These are phyloP conservation scores for Phylloscopus collybita DNA, from an alignment of 2,797 vertebrate genomes.

Conservation along the genomic window DNA sequence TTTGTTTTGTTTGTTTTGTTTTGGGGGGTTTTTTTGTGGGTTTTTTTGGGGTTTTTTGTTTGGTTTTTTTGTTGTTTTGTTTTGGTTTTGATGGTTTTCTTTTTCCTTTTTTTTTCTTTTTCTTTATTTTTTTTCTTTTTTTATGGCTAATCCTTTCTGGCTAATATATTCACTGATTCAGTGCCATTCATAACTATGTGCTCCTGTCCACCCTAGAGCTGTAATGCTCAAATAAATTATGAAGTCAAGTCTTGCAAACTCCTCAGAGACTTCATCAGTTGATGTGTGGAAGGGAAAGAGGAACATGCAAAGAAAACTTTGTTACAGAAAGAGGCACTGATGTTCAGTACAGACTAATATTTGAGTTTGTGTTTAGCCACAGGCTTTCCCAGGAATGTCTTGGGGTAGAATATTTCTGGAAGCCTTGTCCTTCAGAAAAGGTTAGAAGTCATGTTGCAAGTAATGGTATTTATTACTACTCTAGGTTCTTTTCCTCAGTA, in stretches of 20 bases:
- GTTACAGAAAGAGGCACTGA: not conserved
- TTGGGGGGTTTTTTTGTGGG: no score
- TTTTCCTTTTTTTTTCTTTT: no score
- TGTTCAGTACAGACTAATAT: not conserved
- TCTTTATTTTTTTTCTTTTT: not conserved
- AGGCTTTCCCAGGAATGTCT: not conserved
- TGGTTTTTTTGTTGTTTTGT: no score
- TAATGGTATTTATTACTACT: not conserved
- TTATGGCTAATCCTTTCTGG: not conserved
- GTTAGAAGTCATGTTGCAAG: not conserved
- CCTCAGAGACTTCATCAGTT: not conserved
- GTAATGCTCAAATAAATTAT: not conserved
- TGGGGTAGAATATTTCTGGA: not conserved
- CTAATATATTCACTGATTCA: not conserved
- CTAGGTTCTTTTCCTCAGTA: not conserved
- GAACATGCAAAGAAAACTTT: not conserved
- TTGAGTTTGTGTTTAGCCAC: not conserved
- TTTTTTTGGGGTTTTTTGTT: no score
- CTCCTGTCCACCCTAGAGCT: not conserved
- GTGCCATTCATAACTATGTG: not conserved
- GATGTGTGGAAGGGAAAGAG: not conserved
- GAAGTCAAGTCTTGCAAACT: not conserved
- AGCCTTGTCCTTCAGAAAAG: not conserved
- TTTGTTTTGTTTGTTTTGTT: no score
- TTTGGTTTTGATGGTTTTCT: no score